Base-by-base conservation (phyloP, 2,113 vertebrate species). In the Proteles cristata region DNA sequence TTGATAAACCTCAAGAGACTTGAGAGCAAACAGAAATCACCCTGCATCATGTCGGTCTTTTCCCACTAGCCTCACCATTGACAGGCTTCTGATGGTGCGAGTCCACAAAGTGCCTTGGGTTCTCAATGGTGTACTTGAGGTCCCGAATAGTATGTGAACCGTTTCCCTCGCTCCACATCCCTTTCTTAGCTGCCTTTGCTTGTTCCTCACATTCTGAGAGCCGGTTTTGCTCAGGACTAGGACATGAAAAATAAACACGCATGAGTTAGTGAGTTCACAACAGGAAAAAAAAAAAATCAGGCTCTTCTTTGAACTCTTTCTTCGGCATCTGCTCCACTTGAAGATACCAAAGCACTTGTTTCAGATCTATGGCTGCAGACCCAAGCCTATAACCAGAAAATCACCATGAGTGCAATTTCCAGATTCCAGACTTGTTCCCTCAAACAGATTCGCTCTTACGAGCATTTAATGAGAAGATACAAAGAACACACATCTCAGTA, bases 31-130 rank as follows among this genome's bases (percentile, higher is more conserved):
- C 0, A 90, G 94, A 81, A 84, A 90, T 21, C 83, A 39, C 63
- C 31, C 90, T 11, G 25, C 26, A 65, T 61, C 39, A 7, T 4
- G 33, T 43, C 33, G 26, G 53, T 53, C 80, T 68, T 45, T 68
- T 23, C 85, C 90, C 15, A 0, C 71, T 79, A 35, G 65, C 33
- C 98, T 99, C 97, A 99, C 99, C 99, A 0, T 99, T 99, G 82
- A 99, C 99, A 0, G 99, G 99, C 88, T 99, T 99, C 99, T 99
- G 99, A 97, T 99, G 99, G 98, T 99, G 98, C 0, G 99, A 99
- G 97, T 99, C 99, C 68, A 99, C 99, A 9, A 99, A 99, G 98
- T 99, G 99, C 63, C 99, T 99, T 0, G 99, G 99, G 97, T 99
- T 99, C 95, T 99, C 99, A 2, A 99, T 99, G 97, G 98, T 99